phyloP scores from a whole-genome alignment of 1,140 invertebrate genomes.

The Bombus sibiricus region DNA sequence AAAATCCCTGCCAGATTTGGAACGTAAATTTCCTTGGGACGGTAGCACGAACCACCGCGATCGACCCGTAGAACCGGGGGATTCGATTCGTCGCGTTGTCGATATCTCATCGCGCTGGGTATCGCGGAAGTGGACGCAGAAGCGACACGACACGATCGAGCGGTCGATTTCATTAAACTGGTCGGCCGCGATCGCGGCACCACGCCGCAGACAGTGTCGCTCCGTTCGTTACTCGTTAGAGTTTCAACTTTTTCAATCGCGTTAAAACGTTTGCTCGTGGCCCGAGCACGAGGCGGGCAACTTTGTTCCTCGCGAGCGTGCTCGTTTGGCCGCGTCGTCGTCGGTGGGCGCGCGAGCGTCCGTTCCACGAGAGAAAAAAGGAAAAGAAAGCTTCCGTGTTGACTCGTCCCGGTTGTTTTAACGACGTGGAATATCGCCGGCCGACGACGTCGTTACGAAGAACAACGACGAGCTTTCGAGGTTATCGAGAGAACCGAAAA shows the following conservation, averaged over 20 bases:
- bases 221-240: slow-evolving; percentile 34
- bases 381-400: background rate
- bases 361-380: background rate
- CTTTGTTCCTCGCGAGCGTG: slow-evolving; percentile 19
- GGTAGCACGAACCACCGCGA: background rate
- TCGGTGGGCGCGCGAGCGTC: too few relatives aligned
- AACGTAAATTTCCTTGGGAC: slow-evolving; percentile 25
- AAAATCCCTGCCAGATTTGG: background rate
- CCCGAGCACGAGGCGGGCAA: background rate
- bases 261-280: slow-evolving; percentile 57
- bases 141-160: background rate
- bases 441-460: slow-evolving; percentile 27
- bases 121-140: background rate
- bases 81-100: background rate
- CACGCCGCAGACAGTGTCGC: background rate
- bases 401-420: slow-evolving; percentile 31
- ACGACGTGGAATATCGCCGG: slow-evolving; percentile 18
- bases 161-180: slow-evolving; percentile 31
- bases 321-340: slow-evolving; percentile 27
- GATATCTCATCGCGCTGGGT: background rate
- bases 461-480: background rate
- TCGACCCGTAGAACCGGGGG: background rate
- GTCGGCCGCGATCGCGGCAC: background rate
- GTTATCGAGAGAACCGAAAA: slow-evolving; percentile 13
- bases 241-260: slow-evolving; percentile 64